Evolutionary conservation across 2,113 vertebrate genomes (phyloP).

Genomic region (Todiramphus chloris): DNA sequence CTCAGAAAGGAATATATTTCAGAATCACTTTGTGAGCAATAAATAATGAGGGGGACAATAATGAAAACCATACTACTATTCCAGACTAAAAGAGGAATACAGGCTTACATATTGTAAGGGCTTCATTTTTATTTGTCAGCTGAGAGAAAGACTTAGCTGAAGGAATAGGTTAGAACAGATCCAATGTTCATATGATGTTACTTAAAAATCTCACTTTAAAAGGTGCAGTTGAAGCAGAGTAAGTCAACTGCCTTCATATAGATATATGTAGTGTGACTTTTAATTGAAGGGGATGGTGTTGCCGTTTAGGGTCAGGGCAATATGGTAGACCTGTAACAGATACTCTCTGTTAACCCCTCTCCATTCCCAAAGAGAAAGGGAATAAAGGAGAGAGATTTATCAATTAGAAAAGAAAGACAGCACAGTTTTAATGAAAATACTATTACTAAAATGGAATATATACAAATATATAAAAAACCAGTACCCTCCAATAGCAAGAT

Average conservation of each 20-base stretch:
- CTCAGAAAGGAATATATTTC: background rate
- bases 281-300: background rate
- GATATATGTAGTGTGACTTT: no score
- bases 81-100: background rate
- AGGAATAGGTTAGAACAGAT: background rate
- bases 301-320: no score
- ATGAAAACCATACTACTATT: background rate
- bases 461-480: no score
- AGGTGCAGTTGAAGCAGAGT: background rate
- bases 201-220: background rate
- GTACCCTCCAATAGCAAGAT: no score
- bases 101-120: rapidly evolving
- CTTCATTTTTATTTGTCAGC: background rate
- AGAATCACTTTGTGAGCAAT: background rate
- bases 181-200: background rate
- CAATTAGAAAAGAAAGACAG: no score
- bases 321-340: no score
- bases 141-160: background rate
- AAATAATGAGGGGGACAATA: rapidly evolving
- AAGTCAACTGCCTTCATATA: rapidly evolving
- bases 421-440: no score
- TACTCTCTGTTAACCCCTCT: no score
- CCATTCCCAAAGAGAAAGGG: no score
- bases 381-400: no score
- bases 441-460: no score